Evolutionary conservation across 2,113 vertebrate species (phyloP), one percentile per base, ranked within the genome.

Genomic region (Prionailurus bengalensis): DNA sequence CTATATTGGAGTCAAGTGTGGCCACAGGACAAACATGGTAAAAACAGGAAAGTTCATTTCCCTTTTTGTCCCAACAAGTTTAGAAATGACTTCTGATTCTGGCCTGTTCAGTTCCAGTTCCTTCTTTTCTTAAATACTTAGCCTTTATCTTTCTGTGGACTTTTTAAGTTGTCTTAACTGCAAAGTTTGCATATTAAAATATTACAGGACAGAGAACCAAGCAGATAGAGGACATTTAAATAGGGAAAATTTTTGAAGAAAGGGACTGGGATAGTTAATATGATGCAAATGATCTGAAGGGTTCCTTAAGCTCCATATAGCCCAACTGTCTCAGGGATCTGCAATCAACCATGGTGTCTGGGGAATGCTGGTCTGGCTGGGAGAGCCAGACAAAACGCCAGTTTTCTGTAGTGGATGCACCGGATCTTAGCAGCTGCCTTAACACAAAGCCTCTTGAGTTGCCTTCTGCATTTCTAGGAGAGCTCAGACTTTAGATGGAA

Each of bases 121-220:
- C 15, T 84, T 91, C 70, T 96, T 91, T 87, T 61, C 65, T 80
- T 51, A 78, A 91, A 91, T 48, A 74, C 80, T 91, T 95, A 74
- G 61, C 1, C 6, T 61, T 4, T 48, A 10, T 55, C 14, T 63
- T 21, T 80, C 39, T 58, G 25, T 53, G 13, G 16, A 36, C 25
- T 66, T 83, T 78, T 31, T 65, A 96, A 68, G 65, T 65, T 94
- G 66, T 23, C 63, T 74, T 96, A 39, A 74, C 51, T 42, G 55
- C 25, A 88, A 85, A 85, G 70, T 94, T 15, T 95, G 31, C 55
- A 33, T 33, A 80, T 71, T 76, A 94, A 92, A 92, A 12, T 27
- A 70, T 70, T 94, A 63, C 55, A 84, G 29, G 51, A 92, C 29
- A 70, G 29, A 79, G 45, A 94, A 42, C 36, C 23, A 92, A 91